These are phyloP conservation scores for Chionomys nivalis DNA, from an alignment of 2,113 vertebrate genomes.

Conservation along the genomic window DNA sequence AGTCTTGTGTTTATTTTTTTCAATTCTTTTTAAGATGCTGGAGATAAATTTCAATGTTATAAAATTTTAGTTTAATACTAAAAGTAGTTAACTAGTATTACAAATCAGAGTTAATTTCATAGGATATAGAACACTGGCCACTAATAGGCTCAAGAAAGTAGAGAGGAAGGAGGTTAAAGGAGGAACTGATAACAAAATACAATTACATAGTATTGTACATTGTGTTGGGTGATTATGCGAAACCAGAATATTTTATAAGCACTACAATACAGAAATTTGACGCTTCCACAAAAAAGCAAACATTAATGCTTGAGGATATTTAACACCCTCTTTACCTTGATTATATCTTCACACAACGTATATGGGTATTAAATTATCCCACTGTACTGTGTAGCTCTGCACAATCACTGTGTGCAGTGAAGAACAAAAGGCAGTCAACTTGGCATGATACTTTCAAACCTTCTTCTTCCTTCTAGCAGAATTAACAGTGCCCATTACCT, in stretches of 20 bases:
- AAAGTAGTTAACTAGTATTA: not conserved
- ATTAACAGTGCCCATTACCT: not conserved
- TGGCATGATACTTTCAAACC: not conserved
- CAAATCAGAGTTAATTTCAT: not conserved
- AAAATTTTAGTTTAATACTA: not conserved
- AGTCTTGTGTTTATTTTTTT: not conserved
- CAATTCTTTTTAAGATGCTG: not conserved
- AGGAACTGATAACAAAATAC: not conserved
- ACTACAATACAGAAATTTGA: not conserved
- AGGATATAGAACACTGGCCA: not conserved
- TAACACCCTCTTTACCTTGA: not conserved
- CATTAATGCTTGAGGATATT: not conserved
- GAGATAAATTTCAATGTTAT: not conserved
- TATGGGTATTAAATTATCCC: not conserved
- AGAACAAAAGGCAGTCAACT: not conserved
- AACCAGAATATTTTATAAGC: not conserved
- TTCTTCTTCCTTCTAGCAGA: not conserved
- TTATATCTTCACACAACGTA: not conserved
- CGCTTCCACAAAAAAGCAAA: not conserved
- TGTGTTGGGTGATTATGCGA: not conserved
- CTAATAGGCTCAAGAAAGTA: not conserved
- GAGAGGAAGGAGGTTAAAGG: not conserved
- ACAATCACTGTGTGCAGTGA: not conserved
- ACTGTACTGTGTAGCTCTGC: not conserved
- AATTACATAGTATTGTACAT: not conserved